Evolutionary conservation across 1,140 invertebrate genomes (phyloP).

Genomic region (Nymphalis io): DNA sequence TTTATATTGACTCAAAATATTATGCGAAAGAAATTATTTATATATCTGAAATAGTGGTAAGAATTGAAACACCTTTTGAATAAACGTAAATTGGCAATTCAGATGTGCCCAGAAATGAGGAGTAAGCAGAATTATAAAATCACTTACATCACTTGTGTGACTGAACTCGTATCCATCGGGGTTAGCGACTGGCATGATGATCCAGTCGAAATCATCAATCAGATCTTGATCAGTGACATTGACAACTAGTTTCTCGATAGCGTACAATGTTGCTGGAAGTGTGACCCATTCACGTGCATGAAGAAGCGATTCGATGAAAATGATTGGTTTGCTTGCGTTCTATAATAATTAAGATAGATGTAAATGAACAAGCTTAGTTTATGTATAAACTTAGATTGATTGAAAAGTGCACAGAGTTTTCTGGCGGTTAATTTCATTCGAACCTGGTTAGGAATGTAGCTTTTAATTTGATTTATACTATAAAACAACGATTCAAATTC

Average conservation of each 20-base stretch:
- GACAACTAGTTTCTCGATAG: slow-evolving; percentile 83
- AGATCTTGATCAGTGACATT: slow-evolving; percentile 78
- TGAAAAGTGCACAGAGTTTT: no score
- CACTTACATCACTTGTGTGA: slow-evolving; percentile 50
- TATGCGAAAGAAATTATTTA: no score
- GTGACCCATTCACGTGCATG: slow-evolving; percentile 85
- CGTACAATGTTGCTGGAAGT: slow-evolving; percentile 83
- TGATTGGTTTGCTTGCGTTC: slow-evolving; percentile 77
- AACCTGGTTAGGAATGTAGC: no score
- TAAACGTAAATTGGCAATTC: no score
- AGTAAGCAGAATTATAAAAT: background rate
- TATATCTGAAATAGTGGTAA: no score
- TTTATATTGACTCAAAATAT: no score
- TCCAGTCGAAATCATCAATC: slow-evolving; percentile 72
- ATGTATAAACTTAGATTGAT: background rate
- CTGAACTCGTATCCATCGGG: slow-evolving; percentile 79
- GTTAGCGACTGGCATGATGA: slow-evolving; percentile 79
- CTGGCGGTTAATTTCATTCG: no score
- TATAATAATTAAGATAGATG: slow-evolving; percentile 5
- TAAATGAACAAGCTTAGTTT: background rate
- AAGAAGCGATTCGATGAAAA: slow-evolving; percentile 78
- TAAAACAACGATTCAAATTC: no score
- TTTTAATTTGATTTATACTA: background rate
- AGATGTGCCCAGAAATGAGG: background rate
- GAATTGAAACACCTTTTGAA: no score